Evolutionary conservation across 2,113 vertebrate species (phyloP), one percentile per base, ranked within the genome.

Genomic region (Cyphomyrus plagiostoma): DNA sequence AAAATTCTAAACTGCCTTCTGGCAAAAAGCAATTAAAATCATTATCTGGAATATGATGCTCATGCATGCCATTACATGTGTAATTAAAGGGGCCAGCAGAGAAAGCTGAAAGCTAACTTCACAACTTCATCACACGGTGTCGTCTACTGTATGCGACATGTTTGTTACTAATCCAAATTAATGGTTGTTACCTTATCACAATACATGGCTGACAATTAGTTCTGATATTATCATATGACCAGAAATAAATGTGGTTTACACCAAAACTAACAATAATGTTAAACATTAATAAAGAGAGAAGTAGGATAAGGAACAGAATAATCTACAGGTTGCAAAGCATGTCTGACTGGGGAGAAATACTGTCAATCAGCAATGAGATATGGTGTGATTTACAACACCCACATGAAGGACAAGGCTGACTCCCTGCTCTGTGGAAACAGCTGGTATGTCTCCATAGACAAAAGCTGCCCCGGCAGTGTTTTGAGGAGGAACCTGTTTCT

Each of bases 311-410:
- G 45, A 35, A 66, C 9, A 49, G 45, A 26, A 89, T 48, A 26
- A 89, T 70, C 49, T n/a, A 30, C 66, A 88, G 62, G 46, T 80
- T n/a, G 8, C 9, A 48, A 88, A 48, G 35, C 15, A 53, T 82
- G 19, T 82, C 26, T 42, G 88, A 80, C 53, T 89, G 66, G 26
- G 48, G 77, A 58, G 80, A 62, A n/a, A 23, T 39, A 52, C 19
- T 56, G 88, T 58, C 46, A 42, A 53, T 49, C 15, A 19, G 19
- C 52, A 86, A 48, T 39, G n/a, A 50, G 91, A 83, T 90, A 92
- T 90, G 93, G 93, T 90, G 89, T 93, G 93, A 94, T 94, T 88
- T 92, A 93, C 91, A 92, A 87, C 70, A 87, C 92, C 92, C 91
- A 92, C 92, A 92, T 82, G 70, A 17, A 8, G 17, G 46, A 89